Conservation (phyloP, 2,888 invertebrate species). For the Neoaliturus tenellus region DNA sequence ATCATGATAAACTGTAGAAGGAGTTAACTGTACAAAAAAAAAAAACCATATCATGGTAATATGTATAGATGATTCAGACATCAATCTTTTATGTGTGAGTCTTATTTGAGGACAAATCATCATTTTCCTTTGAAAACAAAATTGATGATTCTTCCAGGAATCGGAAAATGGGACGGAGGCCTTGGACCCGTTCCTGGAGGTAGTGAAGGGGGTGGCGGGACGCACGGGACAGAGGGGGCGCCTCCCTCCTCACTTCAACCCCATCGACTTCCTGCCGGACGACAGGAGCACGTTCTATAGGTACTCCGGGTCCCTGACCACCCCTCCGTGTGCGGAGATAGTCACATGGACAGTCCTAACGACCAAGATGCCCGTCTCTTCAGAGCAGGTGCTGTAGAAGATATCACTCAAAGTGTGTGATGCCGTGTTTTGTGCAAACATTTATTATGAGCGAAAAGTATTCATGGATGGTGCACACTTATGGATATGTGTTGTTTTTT, state of each 20-base stretch:
- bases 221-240: not conserved
- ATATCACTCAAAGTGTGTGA: too few relatives aligned
- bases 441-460: too few relatives aligned
- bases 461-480: too few relatives aligned
- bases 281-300: slow-evolving; percentile 77
- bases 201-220: slow-evolving; percentile 4
- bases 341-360: slow-evolving; percentile 84
- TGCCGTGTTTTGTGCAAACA: too few relatives aligned
- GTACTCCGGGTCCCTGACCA: slow-evolving; percentile 85
- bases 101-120: too few relatives aligned
- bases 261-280: slow-evolving; percentile 76
- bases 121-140: too few relatives aligned
- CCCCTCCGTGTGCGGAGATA: slow-evolving; percentile 83
- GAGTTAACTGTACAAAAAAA: too few relatives aligned
- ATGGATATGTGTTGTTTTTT: too few relatives aligned
- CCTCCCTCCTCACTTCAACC: slow-evolving; percentile 62
- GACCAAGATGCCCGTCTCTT: slow-evolving; percentile 75
- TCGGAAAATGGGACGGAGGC: slow-evolving; percentile 48
- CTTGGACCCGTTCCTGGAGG: slow-evolving; percentile 41
- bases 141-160: slow-evolving; percentile 34
- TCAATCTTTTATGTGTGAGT: too few relatives aligned
- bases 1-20: too few relatives aligned
- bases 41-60: too few relatives aligned
- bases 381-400: slow-evolving; percentile 75
- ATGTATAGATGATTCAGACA: too few relatives aligned